A percentile compares a stretch with the other conserved stretches of the same genome.
phyloP scores from a whole-genome alignment of 1,140 invertebrate species.

The Drosophila santomea region DNA sequence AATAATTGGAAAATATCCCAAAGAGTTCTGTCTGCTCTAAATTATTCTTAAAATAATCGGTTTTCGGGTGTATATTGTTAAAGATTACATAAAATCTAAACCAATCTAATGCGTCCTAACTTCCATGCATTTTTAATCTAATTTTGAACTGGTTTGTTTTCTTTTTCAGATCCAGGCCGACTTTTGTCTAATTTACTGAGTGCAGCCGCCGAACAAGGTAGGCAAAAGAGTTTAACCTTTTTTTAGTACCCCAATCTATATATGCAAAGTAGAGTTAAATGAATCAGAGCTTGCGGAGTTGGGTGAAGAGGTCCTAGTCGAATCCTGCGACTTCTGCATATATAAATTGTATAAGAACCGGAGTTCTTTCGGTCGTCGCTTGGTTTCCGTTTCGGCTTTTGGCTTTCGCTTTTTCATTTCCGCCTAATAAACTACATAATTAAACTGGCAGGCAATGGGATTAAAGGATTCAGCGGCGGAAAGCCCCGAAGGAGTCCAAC shows the following conservation, averaged over 20 bases:
- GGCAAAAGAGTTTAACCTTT: slow-evolving; percentile 57
- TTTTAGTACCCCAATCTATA: slow-evolving; percentile 32
- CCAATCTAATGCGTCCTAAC: not conserved
- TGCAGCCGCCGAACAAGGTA: slow-evolving; percentile 54
- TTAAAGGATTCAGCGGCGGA: slow-evolving; percentile 75
- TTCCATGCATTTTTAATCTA: slow-evolving; percentile 10
- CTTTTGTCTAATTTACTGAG: slow-evolving; percentile 67
- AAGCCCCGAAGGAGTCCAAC: slow-evolving; percentile 38
- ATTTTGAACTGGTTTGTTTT: slow-evolving; percentile 22
- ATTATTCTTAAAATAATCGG: no score
- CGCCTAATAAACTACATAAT: slow-evolving; percentile 84
- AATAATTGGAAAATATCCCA: not conserved
- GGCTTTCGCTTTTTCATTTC: slow-evolving; percentile 84
- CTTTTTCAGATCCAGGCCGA: slow-evolving; percentile 49
- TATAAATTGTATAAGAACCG: slow-evolving; percentile 38
- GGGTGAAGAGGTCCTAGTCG: slow-evolving; percentile 19
- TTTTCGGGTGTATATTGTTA: no score
- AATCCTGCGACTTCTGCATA: slow-evolving; percentile 16
- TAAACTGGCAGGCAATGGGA: slow-evolving; percentile 83
- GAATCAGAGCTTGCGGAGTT: slow-evolving; percentile 27
- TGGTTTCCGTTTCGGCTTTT: slow-evolving; percentile 78
- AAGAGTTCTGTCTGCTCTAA: not conserved
- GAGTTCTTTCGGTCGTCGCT: slow-evolving; percentile 48
- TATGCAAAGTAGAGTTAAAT: slow-evolving; percentile 77
- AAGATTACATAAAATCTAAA: no score